A percentile compares a stretch with the other conserved stretches of the same genome.
These are phyloP conservation scores for Dusona sp. DNA, from an alignment of 2,888 invertebrate genomes.

Conservation along the genomic window DNA sequence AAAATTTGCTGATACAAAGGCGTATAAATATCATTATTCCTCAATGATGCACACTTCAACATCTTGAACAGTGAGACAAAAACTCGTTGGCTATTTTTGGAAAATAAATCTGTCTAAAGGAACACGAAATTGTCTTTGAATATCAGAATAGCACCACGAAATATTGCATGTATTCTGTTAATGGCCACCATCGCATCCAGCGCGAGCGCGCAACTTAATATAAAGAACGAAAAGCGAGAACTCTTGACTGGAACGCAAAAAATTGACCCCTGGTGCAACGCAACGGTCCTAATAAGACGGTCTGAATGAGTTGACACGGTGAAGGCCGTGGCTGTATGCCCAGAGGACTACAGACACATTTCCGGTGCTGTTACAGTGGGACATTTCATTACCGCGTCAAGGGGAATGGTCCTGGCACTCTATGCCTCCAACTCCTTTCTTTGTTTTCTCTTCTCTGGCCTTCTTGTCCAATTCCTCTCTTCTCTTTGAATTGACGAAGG, in stretches of 20 bases:
- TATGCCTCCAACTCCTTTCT: constrained; percentile 3
- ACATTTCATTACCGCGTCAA: constrained; percentile 74
- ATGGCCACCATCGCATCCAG: constrained; percentile 6
- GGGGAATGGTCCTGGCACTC: constrained; percentile 39
- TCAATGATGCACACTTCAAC: neutral
- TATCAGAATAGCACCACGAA: constrained; percentile 30
- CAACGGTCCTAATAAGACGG: constrained; percentile 74
- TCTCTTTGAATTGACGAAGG: constrained; percentile 28
- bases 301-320: constrained; percentile 75
- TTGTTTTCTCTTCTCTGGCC: neutral
- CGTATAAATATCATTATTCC: neutral
- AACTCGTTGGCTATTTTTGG: neutral
- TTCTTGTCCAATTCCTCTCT: neutral
- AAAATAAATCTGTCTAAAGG: neutral
- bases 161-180: constrained; percentile 3
- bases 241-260: constrained; percentile 8
- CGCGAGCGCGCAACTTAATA: neutral
- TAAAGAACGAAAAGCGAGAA: constrained; percentile 14
- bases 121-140: constrained; percentile 11
- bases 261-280: constrained; percentile 65
- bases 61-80: neutral
- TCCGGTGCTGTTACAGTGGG: constrained; percentile 60
- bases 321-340: constrained; percentile 37
- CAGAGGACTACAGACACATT: constrained; percentile 16
- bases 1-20: neutral